Base-by-base conservation (phyloP, 2,888 invertebrate genomes). In the Apocheima hispidaria region DNA sequence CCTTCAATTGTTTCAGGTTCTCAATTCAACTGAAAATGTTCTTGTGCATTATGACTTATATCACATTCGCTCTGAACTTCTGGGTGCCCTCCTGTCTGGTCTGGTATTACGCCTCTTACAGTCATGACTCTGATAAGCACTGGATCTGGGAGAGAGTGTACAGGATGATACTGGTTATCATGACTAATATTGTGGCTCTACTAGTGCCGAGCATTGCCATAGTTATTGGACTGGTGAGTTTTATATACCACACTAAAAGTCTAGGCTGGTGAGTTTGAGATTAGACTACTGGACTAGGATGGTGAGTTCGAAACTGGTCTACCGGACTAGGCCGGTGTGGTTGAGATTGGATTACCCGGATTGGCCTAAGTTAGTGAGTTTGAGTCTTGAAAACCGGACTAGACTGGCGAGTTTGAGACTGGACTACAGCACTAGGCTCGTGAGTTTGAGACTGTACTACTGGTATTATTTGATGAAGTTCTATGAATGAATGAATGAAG, bases 21-120 rank as follows among this genome's bases (percentile, higher is more conserved):
- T 23, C 43, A 14, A 23, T 43, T 14, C 43, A 43, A 6, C 10
- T 43, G 14, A 43, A 43, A 23, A 43, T 43, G 43, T 43, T 43
- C 43, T 43, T 43, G 26, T 7, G 5, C 1, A 43, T 43, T 23
- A 43, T 43, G 23, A 23, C 43, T 2, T 43, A 43, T 14, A 26
- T 43, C n/a, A 23, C 23, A 5, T 43, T 26, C 9, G 43, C 43
- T 7, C 23, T 43, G 14, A 43, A 14, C 43, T 43, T 43, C 23
- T 43, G 43, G 43, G n/a, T 43, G 23, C 43, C 43, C 1, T 43
- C 43, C 2, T 7, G 23, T 7, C 1, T 43, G 43, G 23, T 43
- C 5, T 43, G 43, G 43, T 26, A 43, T 26, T 43, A 43, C 4
- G 43, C 23, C 4, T 43, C 43, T 23, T 7, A 14, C 7, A 7